phyloP scores from a whole-genome alignment of 2,797 vertebrate species.

The Ctenopoma multispine region DNA sequence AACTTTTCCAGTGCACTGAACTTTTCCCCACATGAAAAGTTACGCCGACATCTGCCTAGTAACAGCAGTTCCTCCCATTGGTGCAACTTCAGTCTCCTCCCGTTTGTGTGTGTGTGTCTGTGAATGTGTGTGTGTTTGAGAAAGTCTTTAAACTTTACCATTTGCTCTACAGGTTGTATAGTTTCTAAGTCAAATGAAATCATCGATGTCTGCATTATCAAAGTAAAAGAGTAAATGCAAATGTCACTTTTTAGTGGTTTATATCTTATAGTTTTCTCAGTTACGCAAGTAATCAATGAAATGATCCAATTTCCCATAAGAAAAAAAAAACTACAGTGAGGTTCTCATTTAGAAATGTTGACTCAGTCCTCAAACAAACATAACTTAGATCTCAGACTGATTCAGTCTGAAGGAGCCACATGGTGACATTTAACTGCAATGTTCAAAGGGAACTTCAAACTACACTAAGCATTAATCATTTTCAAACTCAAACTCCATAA shows the following conservation, averaged over 20 bases:
- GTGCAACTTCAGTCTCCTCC: slow-evolving; percentile 88
- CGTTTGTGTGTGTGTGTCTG: slow-evolving; percentile 44
- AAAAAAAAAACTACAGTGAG: background rate
- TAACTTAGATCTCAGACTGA: background rate
- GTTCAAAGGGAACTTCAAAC: background rate
- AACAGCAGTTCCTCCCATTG: slow-evolving; percentile 91
- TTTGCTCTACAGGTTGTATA: slow-evolving; percentile 3
- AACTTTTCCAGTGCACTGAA: slow-evolving; percentile 58
- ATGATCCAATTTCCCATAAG: background rate
- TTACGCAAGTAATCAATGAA: background rate
- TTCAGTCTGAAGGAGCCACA: background rate
- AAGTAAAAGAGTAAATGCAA: background rate
- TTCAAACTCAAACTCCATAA: background rate
- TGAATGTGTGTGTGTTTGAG: slow-evolving; percentile 28
- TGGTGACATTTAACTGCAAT: background rate
- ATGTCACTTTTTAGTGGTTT: background rate
- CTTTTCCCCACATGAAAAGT: slow-evolving; percentile 76
- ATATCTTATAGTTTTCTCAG: background rate
- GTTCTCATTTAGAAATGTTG: background rate
- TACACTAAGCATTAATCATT: background rate
- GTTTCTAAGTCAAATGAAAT: background rate
- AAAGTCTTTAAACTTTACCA: slow-evolving; percentile 45
- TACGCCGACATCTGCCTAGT: slow-evolving; percentile 90
- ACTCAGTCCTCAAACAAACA: slow-evolving; percentile 1
- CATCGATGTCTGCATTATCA: background rate